Base-by-base conservation (phyloP, 1,140 invertebrate genomes). In the Drosophila lowei region DNA sequence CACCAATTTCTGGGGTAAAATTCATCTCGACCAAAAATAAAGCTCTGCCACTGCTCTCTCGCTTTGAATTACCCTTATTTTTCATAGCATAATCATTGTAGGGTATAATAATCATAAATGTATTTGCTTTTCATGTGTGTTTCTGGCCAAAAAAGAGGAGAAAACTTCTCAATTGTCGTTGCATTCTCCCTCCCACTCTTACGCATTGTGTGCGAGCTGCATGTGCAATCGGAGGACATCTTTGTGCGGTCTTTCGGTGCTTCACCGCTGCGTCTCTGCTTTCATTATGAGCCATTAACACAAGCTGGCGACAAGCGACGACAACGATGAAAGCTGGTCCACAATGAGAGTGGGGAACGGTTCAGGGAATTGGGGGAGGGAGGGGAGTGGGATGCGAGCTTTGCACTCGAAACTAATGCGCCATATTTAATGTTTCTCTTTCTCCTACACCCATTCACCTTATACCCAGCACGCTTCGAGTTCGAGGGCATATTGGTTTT, bases 221-320 rank as follows among this genome's bases (percentile, higher is more conserved):
- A 67, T 67, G 60, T 9, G 38, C 49, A 77, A 73, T 77, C 57
- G 71, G 43, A 15, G 30, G 63, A 55, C 63, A 72, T 80, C 80
- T 80, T 80, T 47, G 55, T 86, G 80, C 68, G 80, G 80, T 74
- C 73, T 46, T 59, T 49, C 34, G 34, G 64, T 67, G 65, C 65
- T 67, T 63, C 67, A 64, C 54, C 34, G 34, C 11, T 38, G 34
- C 34, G 34, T 38, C 34, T 13, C 65, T 80, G 67, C 84, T 81
- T 86, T 86, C 81, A 86, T 86, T 88, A 88, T 86, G 81, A 81
- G 62, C 83, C 81, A 86, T 86, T 86, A 88, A 81, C 81, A 81
- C 83, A 77, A 88, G 81, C 83, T 86, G 81, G 83, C 83, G 77
- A 86, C 81, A 85, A 86, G 77, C 61, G 58, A 75, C 63, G 73